A percentile compares a stretch with the other conserved stretches of the same genome.
Evolutionary conservation across 2,113 vertebrate genomes (phyloP).

Genomic region (Ammospiza nelsoni): DNA sequence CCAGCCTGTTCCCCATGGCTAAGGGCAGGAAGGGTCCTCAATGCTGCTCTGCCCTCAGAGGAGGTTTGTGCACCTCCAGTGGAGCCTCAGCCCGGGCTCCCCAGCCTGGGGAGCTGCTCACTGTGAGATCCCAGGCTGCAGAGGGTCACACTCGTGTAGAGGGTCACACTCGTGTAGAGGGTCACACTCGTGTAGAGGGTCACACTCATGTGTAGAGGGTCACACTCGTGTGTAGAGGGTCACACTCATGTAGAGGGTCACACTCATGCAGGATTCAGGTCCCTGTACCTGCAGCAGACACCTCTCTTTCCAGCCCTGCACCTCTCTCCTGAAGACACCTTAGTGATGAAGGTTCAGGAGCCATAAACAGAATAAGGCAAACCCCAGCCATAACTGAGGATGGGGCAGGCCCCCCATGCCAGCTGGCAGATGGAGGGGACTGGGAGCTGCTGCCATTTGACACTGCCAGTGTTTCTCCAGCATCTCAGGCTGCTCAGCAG

Average conservation of each 20-base stretch:
- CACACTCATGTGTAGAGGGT: fast-evolving
- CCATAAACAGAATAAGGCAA: neutral
- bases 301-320: neutral
- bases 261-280: fast-evolving
- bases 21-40: neutral
- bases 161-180: no score
- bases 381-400: neutral
- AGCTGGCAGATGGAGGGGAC: neutral
- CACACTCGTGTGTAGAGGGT: no score
- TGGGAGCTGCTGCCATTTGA: neutral
- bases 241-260: neutral
- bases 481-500: neutral
- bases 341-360: neutral
- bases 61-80: fast-evolving
- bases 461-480: neutral
- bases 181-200: neutral
- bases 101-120: neutral
- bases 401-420: fast-evolving
- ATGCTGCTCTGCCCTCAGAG: neutral
- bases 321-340: neutral
- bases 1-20: neutral
- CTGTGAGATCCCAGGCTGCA: neutral
- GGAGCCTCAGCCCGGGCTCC: neutral
- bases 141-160: no score
- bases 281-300: neutral